Conservation (phyloP, 2,797 vertebrate genomes). For the Chromobotia macracanthus region DNA sequence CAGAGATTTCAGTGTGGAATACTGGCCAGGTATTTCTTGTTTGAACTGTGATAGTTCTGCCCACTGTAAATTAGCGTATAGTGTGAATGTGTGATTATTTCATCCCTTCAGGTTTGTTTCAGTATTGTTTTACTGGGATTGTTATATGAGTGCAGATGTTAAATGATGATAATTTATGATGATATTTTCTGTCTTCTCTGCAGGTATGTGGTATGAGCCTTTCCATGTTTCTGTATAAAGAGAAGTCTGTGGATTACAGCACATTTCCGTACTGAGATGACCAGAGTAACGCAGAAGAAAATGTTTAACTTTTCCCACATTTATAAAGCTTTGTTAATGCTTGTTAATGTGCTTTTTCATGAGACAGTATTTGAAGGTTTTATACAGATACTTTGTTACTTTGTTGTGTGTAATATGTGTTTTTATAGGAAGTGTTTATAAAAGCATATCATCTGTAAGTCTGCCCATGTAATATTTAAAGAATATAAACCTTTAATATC, state of each 20-base stretch:
- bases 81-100: slow-evolving; percentile 12
- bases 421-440: not conserved
- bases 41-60: slow-evolving; percentile 20
- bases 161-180: not conserved
- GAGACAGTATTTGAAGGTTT: slow-evolving; percentile 13
- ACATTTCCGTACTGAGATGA: slow-evolving; percentile 15
- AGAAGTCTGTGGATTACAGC: slow-evolving; percentile 44
- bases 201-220: slow-evolving; percentile 67
- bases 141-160: not conserved
- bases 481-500: not conserved
- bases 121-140: not conserved
- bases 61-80: slow-evolving; percentile 1
- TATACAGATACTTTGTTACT: not conserved
- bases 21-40: slow-evolving; percentile 69
- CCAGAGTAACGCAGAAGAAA: not conserved
- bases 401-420: not conserved
- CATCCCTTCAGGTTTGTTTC: not conserved
- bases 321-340: not conserved
- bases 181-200: slow-evolving; percentile 21
- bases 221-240: slow-evolving; percentile 69
- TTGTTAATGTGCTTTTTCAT: not conserved
- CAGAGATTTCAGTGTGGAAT: slow-evolving; percentile 73
- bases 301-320: not conserved
- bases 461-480: not conserved
- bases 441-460: not conserved